These are phyloP conservation scores for Lindbergichthys nudifrons DNA, from an alignment of 2,797 vertebrate species.

Conservation along the genomic window DNA sequence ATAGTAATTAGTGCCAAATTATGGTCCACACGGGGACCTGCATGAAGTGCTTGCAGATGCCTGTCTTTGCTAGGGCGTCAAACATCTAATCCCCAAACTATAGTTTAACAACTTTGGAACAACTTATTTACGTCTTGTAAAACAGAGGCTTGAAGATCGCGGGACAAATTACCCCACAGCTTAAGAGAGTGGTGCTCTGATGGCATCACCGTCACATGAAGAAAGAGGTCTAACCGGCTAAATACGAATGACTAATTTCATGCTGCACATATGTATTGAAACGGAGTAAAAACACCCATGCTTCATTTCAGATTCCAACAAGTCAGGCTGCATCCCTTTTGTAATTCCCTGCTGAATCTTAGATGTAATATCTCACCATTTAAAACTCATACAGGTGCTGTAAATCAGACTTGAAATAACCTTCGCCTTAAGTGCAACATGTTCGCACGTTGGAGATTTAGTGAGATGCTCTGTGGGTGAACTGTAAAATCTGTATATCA, in stretches of 20 bases:
- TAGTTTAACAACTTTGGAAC: constrained; percentile 60
- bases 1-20: constrained; percentile 72
- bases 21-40: constrained; percentile 48
- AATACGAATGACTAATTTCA: constrained; percentile 17
- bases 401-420: constrained; percentile 47
- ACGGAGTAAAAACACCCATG: background rate
- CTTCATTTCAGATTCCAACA: background rate
- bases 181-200: constrained; percentile 33
- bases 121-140: constrained; percentile 58
- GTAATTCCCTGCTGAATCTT: constrained; percentile 29
- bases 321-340: background rate
- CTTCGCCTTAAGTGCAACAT: constrained; percentile 44
- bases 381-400: constrained; percentile 16
- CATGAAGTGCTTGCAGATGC: constrained; percentile 76
- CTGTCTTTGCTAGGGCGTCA: constrained; percentile 44
- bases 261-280: background rate
- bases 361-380: constrained; percentile 39
- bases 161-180: constrained; percentile 55
- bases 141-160: constrained; percentile 49
- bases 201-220: constrained; percentile 41
- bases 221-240: constrained; percentile 17
- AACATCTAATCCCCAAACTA: constrained; percentile 60
- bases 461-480: constrained; percentile 30
- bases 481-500: constrained; percentile 32
- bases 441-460: constrained; percentile 38